Evolutionary conservation across 1,140 invertebrate genomes (phyloP), one percentile per base, ranked within the genome.

Genomic region (Micrasema minimum): DNA sequence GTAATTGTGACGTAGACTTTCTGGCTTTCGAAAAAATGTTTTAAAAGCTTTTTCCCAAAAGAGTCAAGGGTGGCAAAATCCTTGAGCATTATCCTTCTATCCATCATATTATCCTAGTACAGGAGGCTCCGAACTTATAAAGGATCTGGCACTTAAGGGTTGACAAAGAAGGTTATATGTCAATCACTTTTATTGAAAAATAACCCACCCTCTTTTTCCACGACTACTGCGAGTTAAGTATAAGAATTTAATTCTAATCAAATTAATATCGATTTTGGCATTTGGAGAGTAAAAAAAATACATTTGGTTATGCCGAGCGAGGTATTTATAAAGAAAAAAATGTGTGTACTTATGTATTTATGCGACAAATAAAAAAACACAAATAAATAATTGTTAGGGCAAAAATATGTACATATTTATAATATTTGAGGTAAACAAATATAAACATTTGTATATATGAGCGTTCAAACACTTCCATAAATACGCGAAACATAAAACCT

Each of bases 181-280:
- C 55, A 59, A 59, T 59, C 55, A 59, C 55, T 16, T 20, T 59
- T 59, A 59, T 59, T 38, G 55, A 59, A 59, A 59, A 38, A 59
- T 59, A 59, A 59, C 38, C 55, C n/a, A 12, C 10, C 37, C 31
- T 16, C 55, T 3, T 18, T 16, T 31, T 31, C 14, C 23, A 23
- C 12, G 50, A 59, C 35, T 20, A 18, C 55, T 18, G 14, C 31
- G 51, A n/a, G 22, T 14, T n/a, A 46, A 43, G 41, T 12, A 43
- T 46, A 57, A 57, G 31, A 14, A 37, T 38, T 37, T 37, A 14
- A 57, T 38, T 57, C n/a, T 12, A 16, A 57, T 2, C 12, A n/a
- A 14, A 57, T 38, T 14, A 37, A 4, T 57, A 35, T 57, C 37
- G n/a, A 38, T 59, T 31, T 48, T 22, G 16, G n/a, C 26, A 31